Percentiles rank a stretch among this genome's conserved stretches.
phyloP scores from a whole-genome alignment of 2,797 vertebrate species.

The Myotis myotis region DNA sequence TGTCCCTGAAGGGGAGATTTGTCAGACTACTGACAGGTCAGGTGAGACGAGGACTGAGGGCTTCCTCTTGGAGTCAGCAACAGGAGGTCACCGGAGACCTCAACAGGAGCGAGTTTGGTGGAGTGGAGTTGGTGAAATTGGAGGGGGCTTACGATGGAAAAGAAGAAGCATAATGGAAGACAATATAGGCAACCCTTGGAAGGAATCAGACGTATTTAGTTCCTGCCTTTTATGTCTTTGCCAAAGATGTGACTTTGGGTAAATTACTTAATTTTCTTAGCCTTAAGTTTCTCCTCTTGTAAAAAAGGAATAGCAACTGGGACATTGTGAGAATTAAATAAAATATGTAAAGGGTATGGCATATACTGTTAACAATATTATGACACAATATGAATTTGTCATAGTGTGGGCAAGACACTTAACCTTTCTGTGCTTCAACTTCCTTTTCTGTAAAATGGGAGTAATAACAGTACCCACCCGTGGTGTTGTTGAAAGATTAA shows the following conservation, averaged over 20 bases:
- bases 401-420: neutral
- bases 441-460: neutral
- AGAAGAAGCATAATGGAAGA: neutral
- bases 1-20: neutral
- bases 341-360: neutral
- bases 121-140: rapidly evolving
- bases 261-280: neutral
- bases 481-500: neutral
- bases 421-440: neutral
- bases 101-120: neutral
- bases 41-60: neutral
- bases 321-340: neutral
- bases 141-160: neutral
- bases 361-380: neutral
- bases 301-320: neutral
- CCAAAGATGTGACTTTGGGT: neutral
- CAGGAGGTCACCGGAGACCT: neutral
- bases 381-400: neutral
- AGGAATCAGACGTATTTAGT: neutral
- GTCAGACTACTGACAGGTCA: neutral
- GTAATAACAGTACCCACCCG: neutral
- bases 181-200: neutral
- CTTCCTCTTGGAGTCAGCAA: neutral
- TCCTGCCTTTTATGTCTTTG: neutral
- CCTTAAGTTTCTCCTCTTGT: neutral